A percentile compares a stretch with the other conserved stretches of the same genome.
Evolutionary conservation across 2,888 invertebrate species (phyloP).

Genomic region (Ochlodes sylvanus): DNA sequence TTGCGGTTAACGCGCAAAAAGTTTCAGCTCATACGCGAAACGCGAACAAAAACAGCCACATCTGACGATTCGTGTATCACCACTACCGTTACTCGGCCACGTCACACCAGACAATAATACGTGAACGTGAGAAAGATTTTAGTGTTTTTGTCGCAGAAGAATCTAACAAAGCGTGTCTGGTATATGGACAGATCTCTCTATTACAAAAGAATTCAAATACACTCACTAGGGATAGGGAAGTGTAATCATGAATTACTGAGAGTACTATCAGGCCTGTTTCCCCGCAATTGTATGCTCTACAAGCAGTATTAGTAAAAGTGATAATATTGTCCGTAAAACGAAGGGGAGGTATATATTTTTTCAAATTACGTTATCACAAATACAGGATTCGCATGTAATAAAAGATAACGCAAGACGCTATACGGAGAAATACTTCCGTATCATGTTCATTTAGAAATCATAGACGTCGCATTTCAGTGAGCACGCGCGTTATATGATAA

Average conservation of each 20-base stretch:
- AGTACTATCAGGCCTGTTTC: no score
- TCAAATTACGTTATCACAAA: no score
- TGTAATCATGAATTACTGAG: no score
- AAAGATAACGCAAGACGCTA: constrained; percentile 17
- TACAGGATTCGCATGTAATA: background rate
- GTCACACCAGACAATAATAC: background rate
- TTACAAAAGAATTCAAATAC: no score
- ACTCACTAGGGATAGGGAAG: no score
- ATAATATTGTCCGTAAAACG: no score
- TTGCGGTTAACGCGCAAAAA: constrained; percentile 25
- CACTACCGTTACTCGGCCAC: constrained; percentile 18
- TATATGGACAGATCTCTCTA: background rate
- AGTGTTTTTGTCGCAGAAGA: background rate
- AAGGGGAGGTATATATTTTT: no score
- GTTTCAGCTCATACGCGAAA: constrained; percentile 19
- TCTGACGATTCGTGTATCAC: constrained; percentile 19
- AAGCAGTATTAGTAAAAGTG: no score
- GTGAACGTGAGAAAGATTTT: background rate
- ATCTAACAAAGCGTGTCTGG: background rate
- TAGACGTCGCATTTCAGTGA: constrained; percentile 34
- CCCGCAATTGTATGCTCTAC: no score
- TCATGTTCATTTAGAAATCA: constrained; percentile 34
- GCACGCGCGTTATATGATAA: constrained; percentile 33
- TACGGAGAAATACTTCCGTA: constrained; percentile 38
- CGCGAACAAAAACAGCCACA: constrained; percentile 19